phyloP scores from a whole-genome alignment of 2,888 invertebrate genomes.

The Octonoba sinensis region DNA sequence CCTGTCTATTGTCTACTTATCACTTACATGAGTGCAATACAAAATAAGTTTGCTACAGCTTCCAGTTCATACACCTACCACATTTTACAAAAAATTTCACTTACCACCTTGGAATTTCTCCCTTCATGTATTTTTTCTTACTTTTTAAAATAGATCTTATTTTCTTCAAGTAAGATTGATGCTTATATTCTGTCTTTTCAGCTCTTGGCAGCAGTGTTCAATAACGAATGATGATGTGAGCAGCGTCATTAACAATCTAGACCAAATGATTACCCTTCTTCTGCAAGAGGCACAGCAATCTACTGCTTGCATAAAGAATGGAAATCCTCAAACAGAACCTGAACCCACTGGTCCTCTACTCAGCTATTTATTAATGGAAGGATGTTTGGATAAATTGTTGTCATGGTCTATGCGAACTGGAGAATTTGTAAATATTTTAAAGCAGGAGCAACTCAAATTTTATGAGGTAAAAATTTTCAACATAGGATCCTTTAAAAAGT shows the following conservation, averaged over 20 bases:
- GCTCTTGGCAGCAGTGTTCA: conserved; percentile 32
- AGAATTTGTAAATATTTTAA: conserved; percentile 86
- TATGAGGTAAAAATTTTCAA: conserved; percentile 76
- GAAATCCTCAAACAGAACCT: conserved; percentile 24
- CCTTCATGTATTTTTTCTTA: too few relatives aligned
- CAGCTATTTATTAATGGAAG: conserved; percentile 86
- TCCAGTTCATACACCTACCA: too few relatives aligned
- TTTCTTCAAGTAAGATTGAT: too few relatives aligned
- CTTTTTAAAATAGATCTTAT: too few relatives aligned
- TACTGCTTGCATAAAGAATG: conserved; percentile 18
- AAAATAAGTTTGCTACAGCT: too few relatives aligned
- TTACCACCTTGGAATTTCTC: too few relatives aligned
- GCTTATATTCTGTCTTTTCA: not conserved
- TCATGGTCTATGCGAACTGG: conserved; percentile 88
- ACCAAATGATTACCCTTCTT: conserved; percentile 88
- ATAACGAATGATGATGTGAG: conserved; percentile 82
- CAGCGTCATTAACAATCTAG: conserved; percentile 90
- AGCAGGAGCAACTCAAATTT: conserved; percentile 87
- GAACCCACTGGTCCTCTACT: conserved; percentile 76
- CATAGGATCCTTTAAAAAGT: not conserved
- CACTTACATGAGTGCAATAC: too few relatives aligned
- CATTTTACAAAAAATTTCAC: too few relatives aligned
- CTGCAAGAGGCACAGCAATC: conserved; percentile 79
- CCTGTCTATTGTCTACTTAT: too few relatives aligned
- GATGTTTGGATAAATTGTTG: conserved; percentile 86